Conservation (phyloP, 2,888 invertebrate species). For the Cosmopolites sordidus region DNA sequence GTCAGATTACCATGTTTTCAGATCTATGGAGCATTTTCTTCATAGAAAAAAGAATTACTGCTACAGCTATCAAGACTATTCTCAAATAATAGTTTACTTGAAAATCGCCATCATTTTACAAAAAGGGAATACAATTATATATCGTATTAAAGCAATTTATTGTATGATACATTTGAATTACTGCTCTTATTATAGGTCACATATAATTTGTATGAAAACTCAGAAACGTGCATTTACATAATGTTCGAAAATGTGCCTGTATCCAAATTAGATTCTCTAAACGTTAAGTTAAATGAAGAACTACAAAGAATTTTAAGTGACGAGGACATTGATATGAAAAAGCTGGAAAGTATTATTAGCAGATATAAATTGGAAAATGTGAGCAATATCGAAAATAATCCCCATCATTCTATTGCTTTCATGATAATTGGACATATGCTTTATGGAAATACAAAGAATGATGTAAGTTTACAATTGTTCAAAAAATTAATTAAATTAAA, state of each 20-base stretch:
- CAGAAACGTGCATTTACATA: slow-evolving; percentile 64
- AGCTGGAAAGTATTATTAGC: slow-evolving; percentile 68
- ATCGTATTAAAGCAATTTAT: too few species aligned
- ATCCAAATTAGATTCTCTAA: slow-evolving; percentile 60
- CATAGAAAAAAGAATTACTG: too few species aligned
- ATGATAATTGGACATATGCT: slow-evolving; percentile 78
- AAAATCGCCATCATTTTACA: too few species aligned
- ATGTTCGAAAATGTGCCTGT: slow-evolving; percentile 72
- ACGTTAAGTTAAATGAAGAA: slow-evolving; percentile 53
- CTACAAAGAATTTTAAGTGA: slow-evolving; percentile 50
- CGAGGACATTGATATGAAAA: slow-evolving; percentile 66
- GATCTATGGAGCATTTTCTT: too few species aligned
- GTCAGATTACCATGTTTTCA: too few species aligned
- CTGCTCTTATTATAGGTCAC: slow-evolving; percentile 54
- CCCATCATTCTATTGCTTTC: slow-evolving; percentile 73
- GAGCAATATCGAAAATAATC: slow-evolving; percentile 69
- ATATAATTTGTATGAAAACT: slow-evolving; percentile 68
- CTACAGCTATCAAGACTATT: too few species aligned
- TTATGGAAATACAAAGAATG: slow-evolving; percentile 68
- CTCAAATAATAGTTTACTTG: too few species aligned
- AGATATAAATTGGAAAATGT: slow-evolving; percentile 65
- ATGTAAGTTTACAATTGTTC: slow-evolving; percentile 59
- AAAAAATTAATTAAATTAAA: neutral
- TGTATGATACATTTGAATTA: too few species aligned
- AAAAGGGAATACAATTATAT: too few species aligned